Percentiles rank a stretch among this genome's conserved stretches.
Conservation (phyloP, 2,113 vertebrate genomes). For the Sylvia atricapilla region DNA sequence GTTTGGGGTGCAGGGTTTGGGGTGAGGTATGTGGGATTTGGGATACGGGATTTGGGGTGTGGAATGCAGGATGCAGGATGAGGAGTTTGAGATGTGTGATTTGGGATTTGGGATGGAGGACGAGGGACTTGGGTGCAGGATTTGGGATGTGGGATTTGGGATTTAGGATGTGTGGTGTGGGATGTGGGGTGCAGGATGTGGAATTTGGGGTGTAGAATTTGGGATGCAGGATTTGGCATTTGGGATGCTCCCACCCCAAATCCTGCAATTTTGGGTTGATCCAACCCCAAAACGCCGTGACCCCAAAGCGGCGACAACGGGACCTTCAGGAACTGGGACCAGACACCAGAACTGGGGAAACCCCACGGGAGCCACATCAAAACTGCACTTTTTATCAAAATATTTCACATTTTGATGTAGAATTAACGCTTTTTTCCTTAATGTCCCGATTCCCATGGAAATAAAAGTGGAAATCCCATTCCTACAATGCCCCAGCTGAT, state of each 20-base stretch:
- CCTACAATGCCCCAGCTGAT: not conserved
- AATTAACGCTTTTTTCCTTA: not conserved
- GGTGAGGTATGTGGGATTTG: rapidly evolving
- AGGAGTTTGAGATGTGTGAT: no score
- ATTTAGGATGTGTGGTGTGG: rapidly evolving
- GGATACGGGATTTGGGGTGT: rapidly evolving
- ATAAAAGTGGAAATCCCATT: not conserved
- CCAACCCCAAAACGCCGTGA: not conserved
- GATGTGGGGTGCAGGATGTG: rapidly evolving
- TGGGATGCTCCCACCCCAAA: no score
- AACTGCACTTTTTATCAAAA: not conserved
- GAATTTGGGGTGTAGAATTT: not conserved
- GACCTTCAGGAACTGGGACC: not conserved
- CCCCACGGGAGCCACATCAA: not conserved
- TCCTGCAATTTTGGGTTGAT: no score
- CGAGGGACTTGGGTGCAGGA: no score
- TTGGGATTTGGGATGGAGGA: no score
- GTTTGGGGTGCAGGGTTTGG: rapidly evolving
- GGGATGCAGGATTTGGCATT: not conserved
- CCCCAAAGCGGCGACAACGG: not conserved
- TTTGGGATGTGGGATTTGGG: rapidly evolving
- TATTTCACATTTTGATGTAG: not conserved
- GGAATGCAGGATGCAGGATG: not conserved
- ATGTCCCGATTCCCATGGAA: not conserved
- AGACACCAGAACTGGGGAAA: not conserved